These are phyloP conservation scores for Nymphicus hollandicus DNA, from an alignment of 2,113 vertebrate genomes.

Conservation along the genomic window DNA sequence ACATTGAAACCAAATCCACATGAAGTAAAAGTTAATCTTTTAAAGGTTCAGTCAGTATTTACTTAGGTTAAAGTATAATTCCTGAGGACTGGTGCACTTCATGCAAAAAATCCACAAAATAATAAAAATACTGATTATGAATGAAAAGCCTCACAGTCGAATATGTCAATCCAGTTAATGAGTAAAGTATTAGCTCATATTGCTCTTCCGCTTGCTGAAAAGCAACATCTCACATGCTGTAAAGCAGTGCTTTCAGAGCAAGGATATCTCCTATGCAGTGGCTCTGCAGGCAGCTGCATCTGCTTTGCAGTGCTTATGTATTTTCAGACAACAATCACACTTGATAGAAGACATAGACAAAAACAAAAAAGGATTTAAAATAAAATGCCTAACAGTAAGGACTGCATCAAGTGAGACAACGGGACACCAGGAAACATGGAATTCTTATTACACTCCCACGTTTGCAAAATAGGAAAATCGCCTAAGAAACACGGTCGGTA, in stretches of 20 bases:
- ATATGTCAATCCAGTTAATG: neutral
- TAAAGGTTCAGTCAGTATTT: conserved; percentile 22
- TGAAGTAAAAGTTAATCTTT: conserved; percentile 12
- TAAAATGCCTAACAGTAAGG: neutral
- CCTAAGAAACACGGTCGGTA: conserved; percentile 2
- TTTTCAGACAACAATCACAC: neutral
- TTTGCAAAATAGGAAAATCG: conserved; percentile 48
- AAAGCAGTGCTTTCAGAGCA: neutral
- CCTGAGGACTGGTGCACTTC: neutral
- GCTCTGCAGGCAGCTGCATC: neutral
- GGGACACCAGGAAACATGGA: neutral
- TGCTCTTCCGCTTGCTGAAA: neutral
- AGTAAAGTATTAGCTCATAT: neutral
- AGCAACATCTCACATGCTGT: neutral
- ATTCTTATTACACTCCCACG: neutral
- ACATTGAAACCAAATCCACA: conserved; percentile 9
- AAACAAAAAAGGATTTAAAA: neutral
- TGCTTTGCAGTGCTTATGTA: neutral
- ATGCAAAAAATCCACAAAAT: neutral
- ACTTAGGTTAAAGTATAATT: conserved; percentile 29
- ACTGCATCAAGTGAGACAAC: neutral
- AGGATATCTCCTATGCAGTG: neutral
- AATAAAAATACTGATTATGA: neutral
- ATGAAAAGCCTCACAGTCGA: neutral
- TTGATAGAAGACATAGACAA: neutral